Base-by-base conservation (phyloP, 2,888 invertebrate genomes). In the Trissolcus japonicus region DNA sequence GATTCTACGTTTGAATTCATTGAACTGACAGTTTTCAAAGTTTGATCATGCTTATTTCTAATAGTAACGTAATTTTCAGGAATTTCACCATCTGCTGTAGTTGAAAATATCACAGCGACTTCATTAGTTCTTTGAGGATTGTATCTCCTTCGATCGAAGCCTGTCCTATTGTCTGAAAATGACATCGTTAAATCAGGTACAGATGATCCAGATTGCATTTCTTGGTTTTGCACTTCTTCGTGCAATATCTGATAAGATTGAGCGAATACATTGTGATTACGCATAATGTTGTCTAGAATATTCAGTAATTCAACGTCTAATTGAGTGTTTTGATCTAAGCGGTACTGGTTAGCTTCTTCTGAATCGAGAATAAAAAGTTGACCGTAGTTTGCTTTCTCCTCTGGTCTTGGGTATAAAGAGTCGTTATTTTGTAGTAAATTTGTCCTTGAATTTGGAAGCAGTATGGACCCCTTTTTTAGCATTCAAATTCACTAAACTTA, bases 1-100 rank as follows among this genome's bases (percentile, higher is more conserved):
- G n/a, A n/a, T n/a, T n/a, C n/a, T n/a, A n/a, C n/a, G n/a, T n/a
- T n/a, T n/a, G n/a, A n/a, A n/a, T n/a, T n/a, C n/a, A n/a, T n/a
- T n/a, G n/a, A n/a, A n/a, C n/a, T n/a, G n/a, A n/a, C n/a, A n/a
- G n/a, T n/a, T n/a, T n/a, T n/a, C n/a, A n/a, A n/a, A n/a, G n/a
- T n/a, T n/a, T n/a, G n/a, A n/a, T n/a, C n/a, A n/a, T n/a, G n/a
- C n/a, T n/a, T n/a, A n/a, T n/a, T n/a, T n/a, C n/a, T n/a, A n/a
- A n/a, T n/a, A n/a, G n/a, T n/a, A n/a, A 81, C 79, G 54, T 74
- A 81, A 17, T 69, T 65, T 19, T 79, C 76, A 4, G 80, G 78
- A 63, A 81, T 81, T 41, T 81, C 72, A 6, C 80, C 73, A 71
- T 79, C 78, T 46, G 79, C 80, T 7, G 67, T 72, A 6, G 78